Evolutionary conservation across 2,888 invertebrate species (phyloP).

Genomic region (Nymphalis c-album): DNA sequence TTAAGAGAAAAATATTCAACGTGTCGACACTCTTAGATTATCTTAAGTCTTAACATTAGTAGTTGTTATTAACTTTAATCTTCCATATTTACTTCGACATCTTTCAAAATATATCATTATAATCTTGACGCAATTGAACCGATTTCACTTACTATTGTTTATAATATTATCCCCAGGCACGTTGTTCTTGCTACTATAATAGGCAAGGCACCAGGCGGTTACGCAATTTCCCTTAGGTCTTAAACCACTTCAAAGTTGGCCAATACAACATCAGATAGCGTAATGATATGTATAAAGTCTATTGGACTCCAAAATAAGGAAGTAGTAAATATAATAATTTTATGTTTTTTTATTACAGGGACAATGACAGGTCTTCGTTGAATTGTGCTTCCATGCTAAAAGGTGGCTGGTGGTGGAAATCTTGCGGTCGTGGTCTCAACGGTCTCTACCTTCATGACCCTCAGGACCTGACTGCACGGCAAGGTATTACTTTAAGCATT

Average conservation of each 20-base stretch:
- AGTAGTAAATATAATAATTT: neutral
- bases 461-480: conserved; percentile 93
- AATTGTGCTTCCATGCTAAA: conserved; percentile 97
- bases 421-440: conserved; percentile 93
- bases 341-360: conserved; percentile 78
- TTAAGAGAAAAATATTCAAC: too few relatives aligned
- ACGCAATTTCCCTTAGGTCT: conserved; percentile 19
- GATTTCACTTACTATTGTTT: conserved; percentile 12
- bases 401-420: conserved; percentile 98
- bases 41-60: too few relatives aligned
- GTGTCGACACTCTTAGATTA: too few relatives aligned
- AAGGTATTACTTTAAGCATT: conserved; percentile 80
- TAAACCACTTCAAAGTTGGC: conserved; percentile 17
- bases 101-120: neutral
- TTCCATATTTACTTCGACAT: neutral
- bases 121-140: neutral
- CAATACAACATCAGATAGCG: conserved; percentile 21
- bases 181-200: neutral
- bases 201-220: conserved; percentile 5
- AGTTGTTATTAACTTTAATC: too few relatives aligned
- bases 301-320: too few relatives aligned
- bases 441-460: conserved; percentile 94
- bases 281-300: conserved; percentile 17
- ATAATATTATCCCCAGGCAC: conserved; percentile 8
- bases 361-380: conserved; percentile 93